Evolutionary conservation across 2,888 invertebrate genomes (phyloP).

Genomic region (Agriopis aurantiaria): DNA sequence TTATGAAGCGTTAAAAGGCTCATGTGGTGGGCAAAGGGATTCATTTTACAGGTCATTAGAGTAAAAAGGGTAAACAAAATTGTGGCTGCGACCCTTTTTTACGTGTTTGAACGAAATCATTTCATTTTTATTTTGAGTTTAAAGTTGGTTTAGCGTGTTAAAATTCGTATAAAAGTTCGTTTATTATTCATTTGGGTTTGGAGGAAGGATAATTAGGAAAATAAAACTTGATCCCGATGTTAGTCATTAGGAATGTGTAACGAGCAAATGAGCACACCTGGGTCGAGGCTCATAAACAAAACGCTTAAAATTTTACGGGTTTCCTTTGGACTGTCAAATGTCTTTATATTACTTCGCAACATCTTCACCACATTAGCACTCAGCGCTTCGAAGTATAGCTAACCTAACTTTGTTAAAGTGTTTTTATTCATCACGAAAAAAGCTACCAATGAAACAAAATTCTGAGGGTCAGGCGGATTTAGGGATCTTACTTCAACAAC

Average conservation of each 20-base stretch:
- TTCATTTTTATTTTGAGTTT: constrained; percentile 45
- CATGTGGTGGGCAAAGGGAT: constrained; percentile 59
- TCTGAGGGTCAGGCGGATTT: constrained; percentile 15
- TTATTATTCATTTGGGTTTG: constrained; percentile 30
- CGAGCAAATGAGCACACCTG: constrained; percentile 29
- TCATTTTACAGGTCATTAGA: constrained; percentile 80
- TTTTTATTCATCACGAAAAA: constrained; percentile 19
- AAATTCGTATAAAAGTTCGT: constrained; percentile 39
- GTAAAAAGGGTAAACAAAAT: constrained; percentile 74
- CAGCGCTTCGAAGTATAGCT: neutral
- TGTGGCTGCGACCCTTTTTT: constrained; percentile 56
- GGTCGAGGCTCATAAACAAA: constrained; percentile 5
- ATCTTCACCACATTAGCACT: neutral
- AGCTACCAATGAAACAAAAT: constrained; percentile 18
- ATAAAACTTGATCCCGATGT: constrained; percentile 26
- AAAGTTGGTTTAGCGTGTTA: constrained; percentile 37
- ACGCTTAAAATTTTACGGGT: constrained; percentile 26
- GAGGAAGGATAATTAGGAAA: constrained; percentile 18
- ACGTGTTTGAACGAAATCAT: constrained; percentile 50
- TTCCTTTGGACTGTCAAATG: constrained; percentile 18
- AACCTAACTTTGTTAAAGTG: neutral
- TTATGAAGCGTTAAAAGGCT: constrained; percentile 67
- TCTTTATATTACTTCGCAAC: constrained; percentile 14
- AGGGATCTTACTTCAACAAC: constrained; percentile 24
- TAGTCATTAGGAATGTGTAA: constrained; percentile 20